Conservation (phyloP, 2,888 invertebrate genomes). For the Drosophila melanocephala region DNA sequence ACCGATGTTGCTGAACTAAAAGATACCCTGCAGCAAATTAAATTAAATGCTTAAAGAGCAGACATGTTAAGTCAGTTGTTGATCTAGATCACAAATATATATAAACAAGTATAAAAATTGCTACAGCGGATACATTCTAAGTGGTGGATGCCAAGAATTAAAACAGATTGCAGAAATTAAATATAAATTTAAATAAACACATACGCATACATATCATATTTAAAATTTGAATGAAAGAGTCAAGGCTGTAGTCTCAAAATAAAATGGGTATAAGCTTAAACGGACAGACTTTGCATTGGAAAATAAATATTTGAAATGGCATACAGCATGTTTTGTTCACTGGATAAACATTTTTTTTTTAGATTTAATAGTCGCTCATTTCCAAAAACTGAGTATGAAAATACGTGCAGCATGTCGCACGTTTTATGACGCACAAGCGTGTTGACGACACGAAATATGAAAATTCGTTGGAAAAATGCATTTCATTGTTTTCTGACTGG, state of each 20-base stretch:
- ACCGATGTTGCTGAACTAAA: not conserved
- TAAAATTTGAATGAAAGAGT: not conserved
- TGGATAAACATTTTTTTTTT: not conserved
- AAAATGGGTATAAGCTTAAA: not conserved
- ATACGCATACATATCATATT: not conserved
- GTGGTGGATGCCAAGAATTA: not conserved
- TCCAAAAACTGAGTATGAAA: slow-evolving; percentile 7
- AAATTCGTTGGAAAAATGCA: slow-evolving; percentile 48
- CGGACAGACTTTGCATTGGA: not conserved
- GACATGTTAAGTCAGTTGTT: not conserved
- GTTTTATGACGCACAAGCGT: slow-evolving; percentile 33
- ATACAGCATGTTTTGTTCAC: not conserved
- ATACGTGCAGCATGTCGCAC: slow-evolving; percentile 22
- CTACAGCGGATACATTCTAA: not conserved
- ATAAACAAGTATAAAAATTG: not conserved
- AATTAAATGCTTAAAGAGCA: not conserved
- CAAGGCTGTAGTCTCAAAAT: not conserved
- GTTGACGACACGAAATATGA: slow-evolving; percentile 1
- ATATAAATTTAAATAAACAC: not conserved
- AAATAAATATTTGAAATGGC: not conserved
- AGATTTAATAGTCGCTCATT: not conserved
- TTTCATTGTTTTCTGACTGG: slow-evolving; percentile 1
- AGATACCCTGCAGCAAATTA: not conserved
- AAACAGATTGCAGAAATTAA: not conserved
- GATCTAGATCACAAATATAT: not conserved